Percentiles rank a stretch among this genome's conserved stretches.
phyloP scores from a whole-genome alignment of 2,888 invertebrate species.

The Myopa testacea region DNA sequence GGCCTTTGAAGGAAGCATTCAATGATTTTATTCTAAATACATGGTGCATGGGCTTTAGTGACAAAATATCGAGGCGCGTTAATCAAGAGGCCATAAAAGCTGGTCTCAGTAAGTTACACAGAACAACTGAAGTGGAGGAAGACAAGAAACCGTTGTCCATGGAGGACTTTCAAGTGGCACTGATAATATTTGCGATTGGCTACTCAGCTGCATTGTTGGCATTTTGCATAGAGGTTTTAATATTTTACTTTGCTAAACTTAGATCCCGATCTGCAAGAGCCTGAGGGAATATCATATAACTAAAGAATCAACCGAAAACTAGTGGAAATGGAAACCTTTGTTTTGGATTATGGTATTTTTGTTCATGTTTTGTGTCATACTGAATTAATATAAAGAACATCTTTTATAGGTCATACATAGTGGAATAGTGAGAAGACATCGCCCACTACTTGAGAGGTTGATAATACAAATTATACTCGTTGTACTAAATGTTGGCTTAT shows the following conservation, averaged over 20 bases:
- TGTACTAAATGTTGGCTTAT: too few species aligned
- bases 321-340: too few species aligned
- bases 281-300: too few species aligned
- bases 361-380: too few species aligned
- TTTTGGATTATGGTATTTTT: too few species aligned
- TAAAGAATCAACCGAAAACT: too few species aligned
- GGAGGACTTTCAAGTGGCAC: conserved; percentile 41
- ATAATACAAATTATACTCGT: too few species aligned
- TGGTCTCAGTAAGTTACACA: conserved; percentile 26
- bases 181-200: conserved; percentile 15
- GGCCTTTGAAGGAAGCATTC: conserved; percentile 44
- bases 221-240: background rate
- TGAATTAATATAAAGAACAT: too few species aligned
- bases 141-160: conserved; percentile 36
- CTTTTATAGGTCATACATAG: too few species aligned
- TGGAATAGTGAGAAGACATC: too few species aligned
- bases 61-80: conserved; percentile 16
- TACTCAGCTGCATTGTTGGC: background rate
- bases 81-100: conserved; percentile 14
- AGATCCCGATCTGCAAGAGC: too few species aligned
- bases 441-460: too few species aligned
- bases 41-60: conserved; percentile 4
- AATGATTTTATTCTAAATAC: conserved; percentile 34
- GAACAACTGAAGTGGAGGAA: conserved; percentile 1
- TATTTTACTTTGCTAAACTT: background rate